phyloP scores from a whole-genome alignment of 2,888 invertebrate species.

The Clitarchus hookeri region DNA sequence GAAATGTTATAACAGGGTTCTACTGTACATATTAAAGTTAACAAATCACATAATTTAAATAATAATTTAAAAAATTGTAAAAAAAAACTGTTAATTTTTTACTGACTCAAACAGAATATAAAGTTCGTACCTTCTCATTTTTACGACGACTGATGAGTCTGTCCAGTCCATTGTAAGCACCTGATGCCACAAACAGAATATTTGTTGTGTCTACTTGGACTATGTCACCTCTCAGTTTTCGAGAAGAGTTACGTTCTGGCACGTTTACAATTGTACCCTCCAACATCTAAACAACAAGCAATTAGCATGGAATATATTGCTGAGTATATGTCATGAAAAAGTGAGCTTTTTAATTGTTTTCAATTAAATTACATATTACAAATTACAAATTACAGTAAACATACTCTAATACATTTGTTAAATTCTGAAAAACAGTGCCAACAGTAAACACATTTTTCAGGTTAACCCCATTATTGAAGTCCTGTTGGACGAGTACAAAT shows the following conservation, averaged over 20 bases:
- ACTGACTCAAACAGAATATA: not conserved
- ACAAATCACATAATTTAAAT: not conserved
- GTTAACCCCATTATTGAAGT: too few relatives aligned
- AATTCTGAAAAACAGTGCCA: too few relatives aligned
- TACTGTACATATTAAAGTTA: too few relatives aligned
- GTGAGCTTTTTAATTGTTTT: too few relatives aligned
- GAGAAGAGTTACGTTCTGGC: constrained; percentile 89
- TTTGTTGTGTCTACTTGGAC: constrained; percentile 98
- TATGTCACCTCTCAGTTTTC: constrained; percentile 92
- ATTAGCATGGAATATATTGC: not conserved
- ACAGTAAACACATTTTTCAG: too few relatives aligned
- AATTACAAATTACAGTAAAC: constrained; percentile 12
- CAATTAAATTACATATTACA: constrained; percentile 42
- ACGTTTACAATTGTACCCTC: constrained; percentile 99
- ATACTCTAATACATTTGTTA: too few relatives aligned
- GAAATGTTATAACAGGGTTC: too few relatives aligned
- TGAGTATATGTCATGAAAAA: not conserved
- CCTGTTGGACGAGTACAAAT: too few relatives aligned
- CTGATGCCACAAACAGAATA: constrained; percentile 97
- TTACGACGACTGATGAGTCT: constrained; percentile 83
- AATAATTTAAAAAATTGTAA: not conserved
- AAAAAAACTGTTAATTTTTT: too few relatives aligned
- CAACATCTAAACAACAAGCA: constrained; percentile 68
- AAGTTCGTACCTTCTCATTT: constrained; percentile 71
- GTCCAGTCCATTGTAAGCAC: constrained; percentile 97